Conservation (phyloP, 2,113 vertebrate genomes). For the Fukomys damarensis region DNA sequence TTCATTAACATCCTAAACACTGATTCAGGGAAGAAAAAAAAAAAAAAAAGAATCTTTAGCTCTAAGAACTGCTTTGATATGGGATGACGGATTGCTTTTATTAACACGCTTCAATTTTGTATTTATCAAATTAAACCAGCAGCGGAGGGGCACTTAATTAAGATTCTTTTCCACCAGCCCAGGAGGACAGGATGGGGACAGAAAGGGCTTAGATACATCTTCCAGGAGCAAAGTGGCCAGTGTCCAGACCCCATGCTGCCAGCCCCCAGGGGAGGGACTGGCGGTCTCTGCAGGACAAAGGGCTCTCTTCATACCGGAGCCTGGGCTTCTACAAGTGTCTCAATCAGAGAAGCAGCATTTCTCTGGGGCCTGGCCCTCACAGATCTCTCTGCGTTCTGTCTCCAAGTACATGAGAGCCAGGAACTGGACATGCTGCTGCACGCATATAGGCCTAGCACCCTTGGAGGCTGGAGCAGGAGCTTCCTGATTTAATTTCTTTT, state of each 20-base stretch:
- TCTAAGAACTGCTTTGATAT: not conserved
- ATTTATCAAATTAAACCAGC: conserved; percentile 81
- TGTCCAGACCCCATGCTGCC: not conserved
- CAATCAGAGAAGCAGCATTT: not conserved
- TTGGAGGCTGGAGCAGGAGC: too few relatives aligned
- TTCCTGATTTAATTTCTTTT: not conserved
- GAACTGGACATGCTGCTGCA: accelerated
- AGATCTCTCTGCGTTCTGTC: not conserved
- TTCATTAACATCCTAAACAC: conserved; percentile 30
- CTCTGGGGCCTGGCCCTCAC: not conserved
- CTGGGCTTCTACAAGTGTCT: not conserved
- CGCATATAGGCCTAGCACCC: not conserved
- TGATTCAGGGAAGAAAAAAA: not conserved
- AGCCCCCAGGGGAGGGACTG: not conserved
- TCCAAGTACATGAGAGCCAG: not conserved
- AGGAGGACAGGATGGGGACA: conserved; percentile 31
- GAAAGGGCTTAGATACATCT: not conserved
- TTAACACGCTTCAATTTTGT: conserved; percentile 73
- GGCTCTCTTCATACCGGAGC: not conserved
- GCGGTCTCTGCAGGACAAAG: not conserved
- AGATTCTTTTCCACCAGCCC: conserved; percentile 68
- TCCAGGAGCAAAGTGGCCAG: not conserved
- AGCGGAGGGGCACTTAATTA: conserved; percentile 76
- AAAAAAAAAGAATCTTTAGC: conserved; percentile 9
- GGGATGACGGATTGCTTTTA: conserved; percentile 78